A percentile compares a stretch with the other conserved stretches of the same genome.
phyloP scores from a whole-genome alignment of 2,888 invertebrate species.

The Malthinus flaveolus region DNA sequence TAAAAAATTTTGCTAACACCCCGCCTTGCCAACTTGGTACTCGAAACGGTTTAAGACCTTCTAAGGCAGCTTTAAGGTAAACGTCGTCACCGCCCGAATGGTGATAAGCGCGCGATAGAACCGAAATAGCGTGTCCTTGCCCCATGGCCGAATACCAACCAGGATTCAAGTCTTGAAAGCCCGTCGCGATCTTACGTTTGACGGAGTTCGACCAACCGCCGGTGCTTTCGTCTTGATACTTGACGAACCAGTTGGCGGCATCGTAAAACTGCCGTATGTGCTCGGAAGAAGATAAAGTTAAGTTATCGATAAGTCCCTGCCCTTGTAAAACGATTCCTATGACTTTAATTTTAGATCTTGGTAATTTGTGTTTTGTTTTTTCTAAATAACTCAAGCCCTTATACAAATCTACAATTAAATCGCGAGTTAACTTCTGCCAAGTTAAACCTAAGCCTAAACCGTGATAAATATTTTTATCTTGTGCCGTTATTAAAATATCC shows the following conservation, averaged over 20 bases:
- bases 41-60: slow-evolving; percentile 79
- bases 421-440: slow-evolving; percentile 83
- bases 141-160: slow-evolving; percentile 94
- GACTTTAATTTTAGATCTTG: slow-evolving; percentile 73
- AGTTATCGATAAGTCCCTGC: slow-evolving; percentile 43
- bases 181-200: slow-evolving; percentile 69
- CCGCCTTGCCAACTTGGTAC: slow-evolving; percentile 77
- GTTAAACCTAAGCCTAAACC: slow-evolving; percentile 72
- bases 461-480: slow-evolving; percentile 82
- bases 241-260: slow-evolving; percentile 91
- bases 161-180: slow-evolving; percentile 59
- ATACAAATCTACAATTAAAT: slow-evolving; percentile 87
- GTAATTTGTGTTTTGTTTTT: slow-evolving; percentile 69
- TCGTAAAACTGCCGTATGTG: slow-evolving; percentile 91
- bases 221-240: slow-evolving; percentile 76
- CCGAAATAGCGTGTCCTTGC: slow-evolving; percentile 95
- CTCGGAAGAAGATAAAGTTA: slow-evolving; percentile 79
- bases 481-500: slow-evolving; percentile 69
- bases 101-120: slow-evolving; percentile 89
- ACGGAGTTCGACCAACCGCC: slow-evolving; percentile 97
- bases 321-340: slow-evolving; percentile 59
- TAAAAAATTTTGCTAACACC: slow-evolving; percentile 82
- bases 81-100: slow-evolving; percentile 73
- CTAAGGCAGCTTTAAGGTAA: slow-evolving; percentile 81
- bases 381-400: slow-evolving; percentile 79